Conservation (phyloP, 2,888 invertebrate species). For the Sycophila texana region DNA sequence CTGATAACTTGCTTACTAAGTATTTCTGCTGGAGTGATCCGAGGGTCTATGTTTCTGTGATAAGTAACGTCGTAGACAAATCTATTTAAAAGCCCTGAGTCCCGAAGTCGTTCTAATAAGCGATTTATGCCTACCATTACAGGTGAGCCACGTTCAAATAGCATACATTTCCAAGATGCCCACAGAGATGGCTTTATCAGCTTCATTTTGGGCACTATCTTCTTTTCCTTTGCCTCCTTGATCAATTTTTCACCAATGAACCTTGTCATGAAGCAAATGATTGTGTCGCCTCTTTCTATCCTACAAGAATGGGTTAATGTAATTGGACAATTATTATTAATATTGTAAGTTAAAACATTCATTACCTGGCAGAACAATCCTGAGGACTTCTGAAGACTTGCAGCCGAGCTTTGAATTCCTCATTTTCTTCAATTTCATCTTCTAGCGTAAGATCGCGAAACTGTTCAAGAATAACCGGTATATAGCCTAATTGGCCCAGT, state of each 20-base stretch:
- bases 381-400: not conserved
- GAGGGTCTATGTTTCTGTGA: not conserved
- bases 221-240: not conserved
- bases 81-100: slow-evolving; percentile 2
- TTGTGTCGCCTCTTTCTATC: slow-evolving; percentile 7
- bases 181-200: not conserved
- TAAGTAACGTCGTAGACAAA: slow-evolving; percentile 22
- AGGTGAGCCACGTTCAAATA: slow-evolving; percentile 28
- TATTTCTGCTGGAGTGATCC: not conserved
- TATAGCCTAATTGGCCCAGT: slow-evolving; percentile 22
- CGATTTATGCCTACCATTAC: not conserved
- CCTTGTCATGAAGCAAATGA: slow-evolving; percentile 23
- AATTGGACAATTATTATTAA: not conserved
- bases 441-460: slow-evolving; percentile 16
- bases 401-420: not conserved
- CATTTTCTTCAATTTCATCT: slow-evolving; percentile 5
- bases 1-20: not conserved
- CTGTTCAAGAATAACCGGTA: slow-evolving; percentile 16
- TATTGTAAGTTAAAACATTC: not conserved
- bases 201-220: slow-evolving; percentile 8
- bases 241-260: not conserved
- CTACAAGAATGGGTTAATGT: not conserved
- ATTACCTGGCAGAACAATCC: not conserved
- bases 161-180: slow-evolving; percentile 21
- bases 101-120: not conserved